Evolutionary conservation across 1,140 invertebrate genomes (phyloP), one percentile per base, ranked within the genome.

Genomic region (Episyrphus balteatus): DNA sequence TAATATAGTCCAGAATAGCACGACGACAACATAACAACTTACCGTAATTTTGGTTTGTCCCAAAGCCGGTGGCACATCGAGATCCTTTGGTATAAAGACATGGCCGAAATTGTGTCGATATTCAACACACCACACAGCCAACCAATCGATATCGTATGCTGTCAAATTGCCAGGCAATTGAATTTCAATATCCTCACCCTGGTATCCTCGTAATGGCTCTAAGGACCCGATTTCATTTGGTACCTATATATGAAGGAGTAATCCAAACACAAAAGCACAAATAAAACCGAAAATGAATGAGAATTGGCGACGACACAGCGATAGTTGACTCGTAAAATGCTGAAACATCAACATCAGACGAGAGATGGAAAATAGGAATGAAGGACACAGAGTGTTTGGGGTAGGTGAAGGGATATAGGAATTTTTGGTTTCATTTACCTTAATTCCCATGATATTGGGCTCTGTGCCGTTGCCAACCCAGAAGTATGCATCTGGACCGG

Each of bases 71-170:
- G 91, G 91, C 3, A 95, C 87, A 56, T 92, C 87, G 47, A 93
- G 64, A 56, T 89, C 84, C 61, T 87, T 84, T 0, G 91, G 90
- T 46, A 95, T 88, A 51, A 81, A 74, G 2, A 93, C 88, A 53
- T 92, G 86, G 0, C 91, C 91, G 57, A 92, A 93, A 71, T 93
- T 93, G 55, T 92, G 86, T 30, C 80, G 73, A 62, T 86, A 88
- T 62, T 83, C 74, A 9, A 89, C 81, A 61, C 87, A 90, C 87
- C 88, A 95, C 0, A 94, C 81, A 0, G 85, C 76, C n/a, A 94
- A 70, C 88, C 88, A 94, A 61, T 93, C 86, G 44, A 95, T 89
- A 63, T 93, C 87, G 63, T 90, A 87, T 6, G 92, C 85, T 0
- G 89, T 92, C 51, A 92, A 62, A 51, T 85, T 83, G 13, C 81